Evolutionary conservation across 1,140 invertebrate species (phyloP).

Genomic region (Caenorhabditis latens): DNA sequence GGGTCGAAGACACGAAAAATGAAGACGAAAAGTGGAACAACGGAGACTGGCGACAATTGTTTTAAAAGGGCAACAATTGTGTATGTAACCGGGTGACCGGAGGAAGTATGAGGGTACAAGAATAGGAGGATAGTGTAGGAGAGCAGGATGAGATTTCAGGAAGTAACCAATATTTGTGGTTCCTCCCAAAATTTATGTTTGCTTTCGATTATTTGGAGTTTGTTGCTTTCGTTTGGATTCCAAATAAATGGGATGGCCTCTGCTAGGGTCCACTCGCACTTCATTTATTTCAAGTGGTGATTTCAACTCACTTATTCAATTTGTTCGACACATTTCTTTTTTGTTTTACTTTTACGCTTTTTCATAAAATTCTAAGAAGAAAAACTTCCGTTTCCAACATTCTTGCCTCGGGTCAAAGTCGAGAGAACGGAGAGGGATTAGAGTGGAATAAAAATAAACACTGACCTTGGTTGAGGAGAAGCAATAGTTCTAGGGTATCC

Average conservation of each 20-base stretch:
- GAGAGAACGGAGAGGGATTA: slow-evolving; percentile 24
- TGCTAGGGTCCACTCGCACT: slow-evolving; percentile 19
- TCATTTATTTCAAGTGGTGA: not conserved
- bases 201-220: slow-evolving; percentile 17
- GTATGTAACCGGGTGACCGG: slow-evolving; percentile 36
- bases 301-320: slow-evolving; percentile 8
- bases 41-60: slow-evolving; percentile 28
- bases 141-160: slow-evolving; percentile 22
- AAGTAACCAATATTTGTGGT: slow-evolving; percentile 52
- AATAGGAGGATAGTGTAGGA: not conserved
- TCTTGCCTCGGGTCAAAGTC: slow-evolving; percentile 28
- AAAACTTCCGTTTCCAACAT: slow-evolving; percentile 5
- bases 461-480: slow-evolving; percentile 62
- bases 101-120: slow-evolving; percentile 10
- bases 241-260: not conserved
- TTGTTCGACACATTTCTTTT: not conserved
- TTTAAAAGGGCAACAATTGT: slow-evolving; percentile 44
- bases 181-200: not conserved
- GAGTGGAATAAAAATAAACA: slow-evolving; percentile 17
- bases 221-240: slow-evolving; percentile 2
- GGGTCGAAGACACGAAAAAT: not conserved
- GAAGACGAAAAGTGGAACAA: not conserved
- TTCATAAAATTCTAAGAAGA: not conserved
- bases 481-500: slow-evolving; percentile 62
- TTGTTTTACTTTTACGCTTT: slow-evolving; percentile 3